These are phyloP conservation scores for Proales similis DNA, from an alignment of 1,140 invertebrate genomes.

Conservation along the genomic window DNA sequence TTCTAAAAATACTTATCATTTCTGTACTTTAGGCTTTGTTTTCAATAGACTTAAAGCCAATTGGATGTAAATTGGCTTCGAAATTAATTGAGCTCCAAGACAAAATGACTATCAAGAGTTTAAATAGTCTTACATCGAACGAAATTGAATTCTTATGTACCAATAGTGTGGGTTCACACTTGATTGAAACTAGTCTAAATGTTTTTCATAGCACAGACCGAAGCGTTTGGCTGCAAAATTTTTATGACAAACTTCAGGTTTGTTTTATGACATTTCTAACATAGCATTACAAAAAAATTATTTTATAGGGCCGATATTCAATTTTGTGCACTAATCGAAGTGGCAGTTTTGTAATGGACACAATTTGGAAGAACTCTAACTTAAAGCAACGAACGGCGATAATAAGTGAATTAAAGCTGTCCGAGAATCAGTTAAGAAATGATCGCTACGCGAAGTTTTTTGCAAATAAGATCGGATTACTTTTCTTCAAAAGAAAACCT, in stretches of 20 bases:
- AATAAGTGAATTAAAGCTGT: slow-evolving; percentile 23
- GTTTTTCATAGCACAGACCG: slow-evolving; percentile 6
- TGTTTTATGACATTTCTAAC: background rate
- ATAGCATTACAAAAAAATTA: background rate
- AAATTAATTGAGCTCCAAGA: slow-evolving; percentile 24
- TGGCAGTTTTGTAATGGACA: slow-evolving; percentile 38
- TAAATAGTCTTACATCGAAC: slow-evolving; percentile 31
- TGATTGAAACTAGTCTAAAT: slow-evolving; percentile 2
- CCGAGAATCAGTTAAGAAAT: slow-evolving; percentile 35
- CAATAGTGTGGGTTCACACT: slow-evolving; percentile 29
- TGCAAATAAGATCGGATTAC: slow-evolving; percentile 22
- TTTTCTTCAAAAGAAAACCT: slow-evolving; percentile 32
- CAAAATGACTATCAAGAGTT: slow-evolving; percentile 31
- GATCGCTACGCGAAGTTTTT: slow-evolving; percentile 34
- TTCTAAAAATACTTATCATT: background rate
- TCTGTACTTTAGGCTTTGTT: slow-evolving; percentile 4
- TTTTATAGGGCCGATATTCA: slow-evolving; percentile 13
- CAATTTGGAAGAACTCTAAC: slow-evolving; percentile 1
- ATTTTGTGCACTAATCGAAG: slow-evolving; percentile 36
- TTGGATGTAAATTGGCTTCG: slow-evolving; percentile 21
- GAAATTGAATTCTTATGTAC: slow-evolving; percentile 26
- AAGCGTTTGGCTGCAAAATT: slow-evolving; percentile 16
- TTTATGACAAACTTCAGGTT: slow-evolving; percentile 32
- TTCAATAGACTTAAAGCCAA: slow-evolving; percentile 25
- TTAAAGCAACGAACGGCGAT: slow-evolving; percentile 15